Evolutionary conservation across 2,888 invertebrate species (phyloP).

Genomic region (Cyclophora punctaria): DNA sequence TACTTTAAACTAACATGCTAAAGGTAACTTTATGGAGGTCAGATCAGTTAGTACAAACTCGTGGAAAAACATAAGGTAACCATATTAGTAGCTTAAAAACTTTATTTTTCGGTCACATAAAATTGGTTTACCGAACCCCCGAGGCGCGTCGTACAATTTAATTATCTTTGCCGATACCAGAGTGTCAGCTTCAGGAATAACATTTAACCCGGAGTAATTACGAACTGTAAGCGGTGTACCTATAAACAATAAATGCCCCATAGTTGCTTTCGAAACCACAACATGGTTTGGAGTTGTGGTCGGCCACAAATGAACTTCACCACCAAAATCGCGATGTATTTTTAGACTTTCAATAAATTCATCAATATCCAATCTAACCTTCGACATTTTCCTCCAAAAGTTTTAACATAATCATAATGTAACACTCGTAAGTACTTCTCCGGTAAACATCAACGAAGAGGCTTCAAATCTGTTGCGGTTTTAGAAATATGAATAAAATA

Average conservation of each 20-base stretch:
- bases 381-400: no score
- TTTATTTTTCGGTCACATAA: slow-evolving; percentile 4
- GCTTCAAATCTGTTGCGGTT: slow-evolving; percentile 11
- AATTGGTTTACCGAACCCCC: slow-evolving; percentile 8
- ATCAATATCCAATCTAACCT: no score
- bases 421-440: slow-evolving; percentile 14
- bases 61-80: no score
- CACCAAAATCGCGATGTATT: no score
- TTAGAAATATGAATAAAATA: slow-evolving; percentile 24
- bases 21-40: no score
- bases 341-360: no score
- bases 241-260: no score
- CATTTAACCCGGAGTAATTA: slow-evolving; percentile 3
- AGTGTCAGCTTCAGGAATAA: slow-evolving; percentile 12
- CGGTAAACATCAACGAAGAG: slow-evolving; percentile 19
- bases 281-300: no score
- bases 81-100: slow-evolving; percentile 1
- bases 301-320: no score
- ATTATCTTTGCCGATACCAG: slow-evolving; percentile 9
- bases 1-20: no score
- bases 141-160: slow-evolving; percentile 9
- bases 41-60: no score
- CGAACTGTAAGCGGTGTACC: background rate
- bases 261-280: no score
- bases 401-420: slow-evolving; percentile 16